Base-by-base conservation (phyloP, 2,888 invertebrate genomes). In the Tinea trinotella region DNA sequence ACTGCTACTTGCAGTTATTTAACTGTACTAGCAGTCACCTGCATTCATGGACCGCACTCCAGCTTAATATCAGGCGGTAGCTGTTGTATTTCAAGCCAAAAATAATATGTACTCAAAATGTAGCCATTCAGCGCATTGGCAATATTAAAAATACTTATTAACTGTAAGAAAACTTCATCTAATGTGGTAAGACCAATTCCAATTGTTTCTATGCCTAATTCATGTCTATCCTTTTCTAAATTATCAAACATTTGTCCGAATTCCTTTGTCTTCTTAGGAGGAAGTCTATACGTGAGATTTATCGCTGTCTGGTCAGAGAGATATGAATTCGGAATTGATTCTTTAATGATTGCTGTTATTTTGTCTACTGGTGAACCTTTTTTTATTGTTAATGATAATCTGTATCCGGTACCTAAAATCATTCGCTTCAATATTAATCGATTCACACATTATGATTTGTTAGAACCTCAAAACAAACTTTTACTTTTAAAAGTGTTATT, bases 111-210 rank as follows among this genome's bases (percentile, higher is more conserved):
- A n/a, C n/a, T n/a, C n/a, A n/a, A n/a, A n/a, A n/a, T n/a, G n/a
- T n/a, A n/a, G n/a, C n/a, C n/a, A n/a, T n/a, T n/a, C n/a, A n/a
- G n/a, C n/a, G n/a, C n/a, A n/a, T n/a, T n/a, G n/a, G n/a, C n/a
- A n/a, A n/a, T n/a, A n/a, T n/a, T n/a, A n/a, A n/a, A n/a, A 18
- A 34, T 15, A 52, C 30, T 6, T 36, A 68, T 76, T 75, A 67
- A 93, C 94, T 90, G 93, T 52, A 97, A 71, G 71, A 96, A 97
- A 1, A 98, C 97, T 75, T 98, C 97, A 72, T 98, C 98, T 64
- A 98, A 87, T 0, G 97, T 96, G 0, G 97, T 95, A 12, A 95
- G 90, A 0, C 95, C 93, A 0, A 97, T 90, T 0, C 95, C 93
- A 56, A 96, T 92, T 4, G 92, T 91, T 50, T 88, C 87, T 46